A percentile compares a stretch with the other conserved stretches of the same genome.
These are phyloP conservation scores for Reticulitermes speratus DNA, from an alignment of 1,140 invertebrate species.

Conservation along the genomic window DNA sequence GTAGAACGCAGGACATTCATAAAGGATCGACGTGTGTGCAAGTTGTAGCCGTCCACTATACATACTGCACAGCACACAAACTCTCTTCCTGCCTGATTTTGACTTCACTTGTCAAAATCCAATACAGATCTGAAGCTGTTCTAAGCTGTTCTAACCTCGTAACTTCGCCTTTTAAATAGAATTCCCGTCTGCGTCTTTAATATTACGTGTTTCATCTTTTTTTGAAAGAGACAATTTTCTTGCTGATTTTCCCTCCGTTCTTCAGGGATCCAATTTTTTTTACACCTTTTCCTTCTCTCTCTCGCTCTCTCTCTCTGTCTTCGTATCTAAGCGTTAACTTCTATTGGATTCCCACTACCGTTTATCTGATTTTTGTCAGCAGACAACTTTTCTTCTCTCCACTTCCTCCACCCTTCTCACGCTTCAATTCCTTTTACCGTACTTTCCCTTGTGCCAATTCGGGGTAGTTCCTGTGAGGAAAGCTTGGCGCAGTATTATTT, in stretches of 20 bases:
- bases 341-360: not conserved
- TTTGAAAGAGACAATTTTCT: not conserved
- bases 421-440: not conserved
- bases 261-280: not conserved
- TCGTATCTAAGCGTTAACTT: not conserved
- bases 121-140: no score
- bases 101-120: no score
- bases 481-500: not conserved
- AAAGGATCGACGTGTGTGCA: no score
- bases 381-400: not conserved
- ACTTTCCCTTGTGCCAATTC: not conserved
- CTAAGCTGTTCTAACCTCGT: no score
- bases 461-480: no score
- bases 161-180: not conserved
- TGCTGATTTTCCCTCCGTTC: not conserved
- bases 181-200: not conserved
- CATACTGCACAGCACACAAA: no score
- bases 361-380: not conserved
- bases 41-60: no score
- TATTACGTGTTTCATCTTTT: not conserved
- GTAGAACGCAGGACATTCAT: no score
- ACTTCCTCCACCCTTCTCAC: not conserved
- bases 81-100: no score
- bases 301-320: no score
- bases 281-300: not conserved